Evolutionary conservation across 2,113 vertebrate genomes (phyloP).

Genomic region (Gavialis gangeticus): DNA sequence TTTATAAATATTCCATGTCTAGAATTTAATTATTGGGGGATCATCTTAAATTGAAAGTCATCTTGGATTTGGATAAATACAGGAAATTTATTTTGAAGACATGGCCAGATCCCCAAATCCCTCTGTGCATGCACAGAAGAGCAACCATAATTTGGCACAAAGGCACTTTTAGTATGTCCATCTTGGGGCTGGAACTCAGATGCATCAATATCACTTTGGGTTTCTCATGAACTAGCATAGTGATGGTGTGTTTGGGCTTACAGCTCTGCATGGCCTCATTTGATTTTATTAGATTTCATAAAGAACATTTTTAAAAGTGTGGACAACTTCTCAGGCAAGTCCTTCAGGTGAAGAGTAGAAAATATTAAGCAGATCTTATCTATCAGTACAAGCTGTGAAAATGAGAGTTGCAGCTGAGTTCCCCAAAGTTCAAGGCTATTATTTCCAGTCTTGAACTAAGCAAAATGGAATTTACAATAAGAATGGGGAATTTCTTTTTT

Average conservation of each 20-base stretch:
- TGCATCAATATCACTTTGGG: background rate
- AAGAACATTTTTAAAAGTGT: slow-evolving; percentile 52
- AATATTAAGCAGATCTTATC: background rate
- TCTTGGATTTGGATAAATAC: too few relatives aligned
- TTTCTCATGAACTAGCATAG: slow-evolving; percentile 2
- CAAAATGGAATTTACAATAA: background rate
- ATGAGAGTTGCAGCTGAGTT: slow-evolving; percentile 12
- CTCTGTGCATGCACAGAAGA: too few relatives aligned
- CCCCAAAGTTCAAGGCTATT: background rate
- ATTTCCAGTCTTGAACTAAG: background rate
- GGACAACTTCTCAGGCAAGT: slow-evolving; percentile 43
- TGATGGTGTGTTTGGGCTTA: background rate
- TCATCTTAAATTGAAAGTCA: too few relatives aligned
- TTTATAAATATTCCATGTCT: too few relatives aligned
- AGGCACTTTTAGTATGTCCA: background rate
- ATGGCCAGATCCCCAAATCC: too few relatives aligned
- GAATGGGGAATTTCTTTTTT: background rate
- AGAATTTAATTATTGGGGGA: too few relatives aligned
- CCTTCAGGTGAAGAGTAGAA: slow-evolving; percentile 33
- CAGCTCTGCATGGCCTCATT: fast-evolving
- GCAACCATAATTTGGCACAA: too few relatives aligned
- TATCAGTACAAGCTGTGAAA: background rate
- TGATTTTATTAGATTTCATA: slow-evolving; percentile 45
- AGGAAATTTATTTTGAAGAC: too few relatives aligned
- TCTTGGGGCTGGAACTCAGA: background rate